A percentile compares a stretch with the other conserved stretches of the same genome.
Conservation (phyloP, 2,797 vertebrate genomes). For the Cygnus olor region DNA sequence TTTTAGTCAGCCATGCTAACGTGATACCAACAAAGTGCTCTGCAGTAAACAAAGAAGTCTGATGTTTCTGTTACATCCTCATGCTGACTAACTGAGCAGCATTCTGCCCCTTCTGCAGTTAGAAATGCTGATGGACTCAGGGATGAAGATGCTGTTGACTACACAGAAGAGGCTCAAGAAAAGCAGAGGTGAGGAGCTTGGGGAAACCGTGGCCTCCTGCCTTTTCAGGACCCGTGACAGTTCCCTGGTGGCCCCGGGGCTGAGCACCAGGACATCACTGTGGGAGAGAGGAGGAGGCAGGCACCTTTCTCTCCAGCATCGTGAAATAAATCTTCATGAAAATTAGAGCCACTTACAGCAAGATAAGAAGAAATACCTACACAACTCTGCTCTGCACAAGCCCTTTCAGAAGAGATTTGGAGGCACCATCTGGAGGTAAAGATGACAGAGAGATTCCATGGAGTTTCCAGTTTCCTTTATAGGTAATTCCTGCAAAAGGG, state of each 20-base stretch:
- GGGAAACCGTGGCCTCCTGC: background rate
- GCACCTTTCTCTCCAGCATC: background rate
- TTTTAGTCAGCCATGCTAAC: background rate
- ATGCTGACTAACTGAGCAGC: background rate
- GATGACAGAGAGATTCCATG: background rate
- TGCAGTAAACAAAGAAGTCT: background rate
- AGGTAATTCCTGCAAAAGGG: background rate
- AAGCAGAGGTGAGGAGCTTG: background rate
- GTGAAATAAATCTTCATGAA: background rate
- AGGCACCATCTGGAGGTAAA: background rate
- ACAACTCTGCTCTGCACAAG: background rate
- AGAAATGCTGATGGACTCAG: background rate
- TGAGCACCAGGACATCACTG: background rate
- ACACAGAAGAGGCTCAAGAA: background rate
- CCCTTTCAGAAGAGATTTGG: background rate
- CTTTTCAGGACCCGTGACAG: background rate
- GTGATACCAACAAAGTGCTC: background rate
- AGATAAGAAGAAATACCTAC: background rate
- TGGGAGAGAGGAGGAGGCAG: background rate
- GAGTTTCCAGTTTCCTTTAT: background rate
- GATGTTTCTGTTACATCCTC: background rate
- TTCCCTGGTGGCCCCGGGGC: background rate
- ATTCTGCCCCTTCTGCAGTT: background rate
- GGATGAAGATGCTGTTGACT: background rate
- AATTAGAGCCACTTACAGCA: background rate